These are phyloP conservation scores for Caenorhabditis briggsae DNA, from an alignment of 1,140 invertebrate species.

Conservation along the genomic window DNA sequence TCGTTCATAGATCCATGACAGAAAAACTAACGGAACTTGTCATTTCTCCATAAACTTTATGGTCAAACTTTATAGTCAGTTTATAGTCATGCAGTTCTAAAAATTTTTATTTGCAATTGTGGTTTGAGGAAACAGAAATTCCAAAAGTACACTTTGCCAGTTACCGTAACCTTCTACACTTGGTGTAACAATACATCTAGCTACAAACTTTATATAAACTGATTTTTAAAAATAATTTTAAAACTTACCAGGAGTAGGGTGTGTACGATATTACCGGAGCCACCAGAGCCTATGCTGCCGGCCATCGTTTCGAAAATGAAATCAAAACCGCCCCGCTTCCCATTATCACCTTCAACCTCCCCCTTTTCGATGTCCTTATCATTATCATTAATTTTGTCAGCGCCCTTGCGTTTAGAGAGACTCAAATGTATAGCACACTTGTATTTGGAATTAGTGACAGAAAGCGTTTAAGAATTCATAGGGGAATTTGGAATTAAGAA, in stretches of 20 bases:
- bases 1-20: not conserved
- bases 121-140: not conserved
- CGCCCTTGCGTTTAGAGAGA: not conserved
- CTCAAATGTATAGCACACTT: not conserved
- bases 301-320: constrained; percentile 36
- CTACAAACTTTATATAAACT: not conserved
- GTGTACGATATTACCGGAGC: constrained; percentile 43
- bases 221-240: not conserved
- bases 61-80: not conserved
- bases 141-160: no score
- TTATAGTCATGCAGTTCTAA: not conserved
- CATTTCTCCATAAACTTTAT: constrained; percentile 3
- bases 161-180: no score
- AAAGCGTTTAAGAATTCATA: no score
- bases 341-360: not conserved
- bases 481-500: not conserved
- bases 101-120: not conserved
- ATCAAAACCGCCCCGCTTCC: not conserved
- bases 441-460: constrained; percentile 11
- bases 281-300: not conserved
- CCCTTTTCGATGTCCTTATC: not conserved
- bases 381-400: constrained; percentile 44
- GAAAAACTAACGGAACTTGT: not conserved
- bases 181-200: not conserved
- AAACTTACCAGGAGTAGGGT: constrained; percentile 24